Evolutionary conservation across 2,797 vertebrate genomes (phyloP).

Genomic region (Knipowitschia caucasica): DNA sequence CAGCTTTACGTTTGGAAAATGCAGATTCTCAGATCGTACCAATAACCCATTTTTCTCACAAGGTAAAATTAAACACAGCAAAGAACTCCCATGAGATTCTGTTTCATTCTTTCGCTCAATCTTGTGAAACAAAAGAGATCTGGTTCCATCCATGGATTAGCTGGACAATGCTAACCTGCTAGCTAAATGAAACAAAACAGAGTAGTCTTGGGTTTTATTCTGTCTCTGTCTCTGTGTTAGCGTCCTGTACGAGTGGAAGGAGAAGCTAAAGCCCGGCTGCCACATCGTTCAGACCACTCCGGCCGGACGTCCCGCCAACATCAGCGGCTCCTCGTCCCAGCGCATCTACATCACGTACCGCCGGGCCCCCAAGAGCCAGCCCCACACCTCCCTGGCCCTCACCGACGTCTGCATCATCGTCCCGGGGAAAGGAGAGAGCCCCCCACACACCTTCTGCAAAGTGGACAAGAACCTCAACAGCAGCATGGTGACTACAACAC

Average conservation of each 20-base stretch:
- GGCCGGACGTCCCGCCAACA: slow-evolving; percentile 90
- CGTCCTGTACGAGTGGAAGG: slow-evolving; percentile 95
- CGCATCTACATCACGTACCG: slow-evolving; percentile 94
- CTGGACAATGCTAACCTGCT: no score
- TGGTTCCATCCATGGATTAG: no score
- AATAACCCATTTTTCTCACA: no score
- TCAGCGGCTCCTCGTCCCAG: slow-evolving; percentile 91
- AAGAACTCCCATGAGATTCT: no score
- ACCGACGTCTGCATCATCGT: slow-evolving; percentile 96
- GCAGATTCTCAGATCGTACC: no score
- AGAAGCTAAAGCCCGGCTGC: slow-evolving; percentile 93
- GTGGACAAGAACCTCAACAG: slow-evolving; percentile 98
- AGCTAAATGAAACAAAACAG: no score
- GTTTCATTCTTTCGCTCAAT: no score
- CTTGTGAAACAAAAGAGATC: no score
- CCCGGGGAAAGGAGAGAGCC: slow-evolving; percentile 92
- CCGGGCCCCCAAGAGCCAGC: slow-evolving; percentile 87
- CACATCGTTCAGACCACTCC: slow-evolving; percentile 94
- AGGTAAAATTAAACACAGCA: no score
- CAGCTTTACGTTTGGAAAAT: no score
- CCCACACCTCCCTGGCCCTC: slow-evolving; percentile 90
- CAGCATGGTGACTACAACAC: slow-evolving; percentile 97
- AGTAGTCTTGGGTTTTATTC: no score
- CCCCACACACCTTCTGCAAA: slow-evolving; percentile 97
- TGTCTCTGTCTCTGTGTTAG: slow-evolving; percentile 58